Percentiles rank a stretch among this genome's conserved stretches.
These are phyloP conservation scores for Hedya salicella DNA, from an alignment of 2,888 invertebrate species.

Conservation along the genomic window DNA sequence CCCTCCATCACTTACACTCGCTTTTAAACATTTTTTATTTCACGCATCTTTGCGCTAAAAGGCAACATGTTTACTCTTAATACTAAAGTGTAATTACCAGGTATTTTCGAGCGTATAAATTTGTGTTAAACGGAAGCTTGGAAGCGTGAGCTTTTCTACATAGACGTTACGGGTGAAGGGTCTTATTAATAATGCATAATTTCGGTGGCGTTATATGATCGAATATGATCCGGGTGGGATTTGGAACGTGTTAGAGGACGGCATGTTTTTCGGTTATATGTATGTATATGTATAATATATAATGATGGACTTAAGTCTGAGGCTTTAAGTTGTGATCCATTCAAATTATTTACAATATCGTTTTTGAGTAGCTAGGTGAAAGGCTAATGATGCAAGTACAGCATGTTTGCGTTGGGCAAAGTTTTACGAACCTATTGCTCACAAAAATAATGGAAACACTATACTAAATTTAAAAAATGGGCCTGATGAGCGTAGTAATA, in stretches of 20 bases:
- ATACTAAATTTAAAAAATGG: no score
- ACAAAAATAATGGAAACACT: no score
- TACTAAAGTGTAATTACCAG: constrained; percentile 38
- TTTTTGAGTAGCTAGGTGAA: no score
- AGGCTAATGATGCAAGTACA: no score
- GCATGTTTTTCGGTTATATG: not conserved
- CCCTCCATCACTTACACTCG: constrained; percentile 38
- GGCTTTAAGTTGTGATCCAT: not conserved
- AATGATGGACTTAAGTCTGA: no score
- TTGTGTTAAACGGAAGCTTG: constrained; percentile 34
- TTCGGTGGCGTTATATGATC: not conserved
- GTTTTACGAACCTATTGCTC: no score
- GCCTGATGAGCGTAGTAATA: no score
- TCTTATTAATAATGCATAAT: constrained; percentile 8
- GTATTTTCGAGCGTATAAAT: constrained; percentile 35
- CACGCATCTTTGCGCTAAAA: constrained; percentile 37
- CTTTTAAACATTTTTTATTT: constrained; percentile 39
- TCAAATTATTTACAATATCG: not conserved
- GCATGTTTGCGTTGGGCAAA: no score
- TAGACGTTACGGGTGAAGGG: not conserved
- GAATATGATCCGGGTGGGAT: not conserved
- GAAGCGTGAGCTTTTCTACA: not conserved
- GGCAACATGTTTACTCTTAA: constrained; percentile 32
- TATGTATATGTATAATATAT: not conserved
- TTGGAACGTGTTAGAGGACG: not conserved